phyloP scores from a whole-genome alignment of 2,113 vertebrate genomes.

The Sebastes schlegelii region DNA sequence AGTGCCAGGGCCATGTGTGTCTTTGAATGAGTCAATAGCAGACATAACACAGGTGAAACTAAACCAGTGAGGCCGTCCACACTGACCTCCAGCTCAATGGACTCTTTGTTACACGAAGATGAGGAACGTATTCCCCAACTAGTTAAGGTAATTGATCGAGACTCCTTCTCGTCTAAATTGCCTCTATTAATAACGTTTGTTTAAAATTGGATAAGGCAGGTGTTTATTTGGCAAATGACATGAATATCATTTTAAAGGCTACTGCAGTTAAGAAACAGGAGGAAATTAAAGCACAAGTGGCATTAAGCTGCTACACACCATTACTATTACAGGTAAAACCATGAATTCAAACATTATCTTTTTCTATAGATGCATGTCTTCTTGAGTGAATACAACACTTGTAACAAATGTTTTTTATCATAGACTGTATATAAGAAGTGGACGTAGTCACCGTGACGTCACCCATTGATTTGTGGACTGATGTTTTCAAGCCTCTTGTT shows the following conservation, averaged over 20 bases:
- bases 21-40: conserved; percentile 45
- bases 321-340: neutral
- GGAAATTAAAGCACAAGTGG: conserved; percentile 2
- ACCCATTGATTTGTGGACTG: too few relatives aligned
- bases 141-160: conserved; percentile 3
- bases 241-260: neutral
- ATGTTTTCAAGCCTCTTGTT: too few relatives aligned
- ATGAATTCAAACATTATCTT: neutral
- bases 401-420: neutral
- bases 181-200: neutral
- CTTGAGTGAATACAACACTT: neutral
- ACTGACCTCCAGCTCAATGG: conserved; percentile 40
- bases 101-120: conserved; percentile 43
- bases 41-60: conserved; percentile 54
- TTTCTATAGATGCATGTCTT: neutral
- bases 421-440: too few relatives aligned
- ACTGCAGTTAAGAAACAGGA: neutral
- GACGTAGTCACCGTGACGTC: too few relatives aligned
- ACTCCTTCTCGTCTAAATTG: neutral
- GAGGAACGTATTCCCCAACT: conserved; percentile 13
- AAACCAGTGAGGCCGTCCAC: neutral
- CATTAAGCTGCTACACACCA: neutral
- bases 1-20: conserved; percentile 25
- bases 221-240: conserved; percentile 8
- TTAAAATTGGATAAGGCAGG: conserved; percentile 10